Base-by-base conservation (phyloP, 1,140 invertebrate species). In the Sogatella furcifera region DNA sequence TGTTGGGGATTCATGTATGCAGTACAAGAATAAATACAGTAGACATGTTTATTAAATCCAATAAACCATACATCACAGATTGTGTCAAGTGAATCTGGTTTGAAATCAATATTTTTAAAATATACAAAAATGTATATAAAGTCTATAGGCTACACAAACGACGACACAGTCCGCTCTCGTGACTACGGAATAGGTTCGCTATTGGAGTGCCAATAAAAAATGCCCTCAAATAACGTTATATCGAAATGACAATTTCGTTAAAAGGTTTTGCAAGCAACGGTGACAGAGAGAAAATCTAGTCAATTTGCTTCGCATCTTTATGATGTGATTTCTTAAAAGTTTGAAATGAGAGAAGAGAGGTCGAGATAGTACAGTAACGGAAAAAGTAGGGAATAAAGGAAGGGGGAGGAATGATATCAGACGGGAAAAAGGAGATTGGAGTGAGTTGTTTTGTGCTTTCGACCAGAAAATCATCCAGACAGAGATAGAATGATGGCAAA, bases 401-500 rank as follows among this genome's bases (percentile, higher is more conserved):
- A 34, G 55, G 59, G 44, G 41, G 52, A 31, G 38, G 52, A 49
- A 52, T 31, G 17, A 44, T 15, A 17, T 14, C 42, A 59, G 46
- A 59, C 22, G 55, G 44, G 46, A 49, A 64, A 64, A 46, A 41
- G 52, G 22, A 19, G 54, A 49, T 49, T 34, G n/a, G 17, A 49
- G n/a, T 22, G 31, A 41, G 57, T 55, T 63, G 64, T 52, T 56
- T 58, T 62, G 54, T 55, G 57, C 49, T 54, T 57, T 62, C 57
- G 61, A 59, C 57, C 61, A 62, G 64, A 65, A 62, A 65, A 65
- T 62, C 58, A 65, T 60, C 61, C 46, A 3, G 46, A 49, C 15
- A 17, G 17, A 22, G 46, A 17, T 46, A 41, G 44, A 61, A 49
- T 54, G 22, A 53, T 34, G 34, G 28, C 24, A 55, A 52, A 54